These are phyloP conservation scores for Adoxophyes honmai DNA, from an alignment of 1,140 invertebrate species.

Conservation along the genomic window DNA sequence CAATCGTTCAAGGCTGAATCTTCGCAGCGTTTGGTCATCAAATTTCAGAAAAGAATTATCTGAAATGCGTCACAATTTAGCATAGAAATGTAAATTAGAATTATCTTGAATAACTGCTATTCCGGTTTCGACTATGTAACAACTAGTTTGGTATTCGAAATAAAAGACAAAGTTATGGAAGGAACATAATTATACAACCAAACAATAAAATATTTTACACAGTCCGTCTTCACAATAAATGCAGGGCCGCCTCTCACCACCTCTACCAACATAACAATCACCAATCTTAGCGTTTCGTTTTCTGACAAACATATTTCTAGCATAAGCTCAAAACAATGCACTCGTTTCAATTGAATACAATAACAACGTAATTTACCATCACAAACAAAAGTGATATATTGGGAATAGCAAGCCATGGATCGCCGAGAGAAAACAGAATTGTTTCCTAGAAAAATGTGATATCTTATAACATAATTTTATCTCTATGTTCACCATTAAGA, in stretches of 20 bases:
- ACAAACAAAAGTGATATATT: neutral
- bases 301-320: slow-evolving; percentile 9
- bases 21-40: too few relatives aligned
- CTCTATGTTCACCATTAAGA: slow-evolving; percentile 3
- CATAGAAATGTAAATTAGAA: too few relatives aligned
- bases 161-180: slow-evolving; percentile 41
- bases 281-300: slow-evolving; percentile 1
- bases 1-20: neutral
- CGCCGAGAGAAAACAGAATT: neutral
- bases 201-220: slow-evolving; percentile 51
- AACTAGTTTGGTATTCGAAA: slow-evolving; percentile 22
- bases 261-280: neutral
- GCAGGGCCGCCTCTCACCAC: slow-evolving; percentile 28
- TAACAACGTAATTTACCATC: too few relatives aligned
- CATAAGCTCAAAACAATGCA: neutral
- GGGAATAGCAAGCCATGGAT: slow-evolving; percentile 1
- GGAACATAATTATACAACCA: slow-evolving; percentile 67
- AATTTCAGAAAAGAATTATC: too few relatives aligned
- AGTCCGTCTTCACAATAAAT: slow-evolving; percentile 46
- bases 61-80: too few relatives aligned
- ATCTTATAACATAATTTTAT: slow-evolving; percentile 2
- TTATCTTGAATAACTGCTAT: too few relatives aligned
- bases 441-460: slow-evolving; percentile 6
- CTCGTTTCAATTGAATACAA: neutral
- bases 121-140: too few relatives aligned